Percentiles rank a stretch among this genome's conserved stretches.
Conservation (phyloP, 2,113 vertebrate species). For the Chionomys nivalis region DNA sequence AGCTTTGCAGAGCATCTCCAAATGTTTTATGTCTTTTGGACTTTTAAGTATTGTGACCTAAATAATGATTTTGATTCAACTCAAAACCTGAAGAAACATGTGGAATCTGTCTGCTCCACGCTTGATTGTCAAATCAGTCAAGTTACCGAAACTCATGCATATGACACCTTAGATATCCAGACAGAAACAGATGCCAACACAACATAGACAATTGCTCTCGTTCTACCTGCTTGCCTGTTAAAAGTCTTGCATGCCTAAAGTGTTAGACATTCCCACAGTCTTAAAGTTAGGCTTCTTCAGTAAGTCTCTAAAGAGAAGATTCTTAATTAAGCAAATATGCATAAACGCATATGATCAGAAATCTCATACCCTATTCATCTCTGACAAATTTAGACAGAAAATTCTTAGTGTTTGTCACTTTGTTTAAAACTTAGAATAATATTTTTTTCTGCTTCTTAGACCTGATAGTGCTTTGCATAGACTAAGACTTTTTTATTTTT, state of each 20-base stretch:
- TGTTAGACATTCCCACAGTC: not conserved
- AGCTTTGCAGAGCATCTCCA: not conserved
- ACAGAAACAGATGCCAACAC: not conserved
- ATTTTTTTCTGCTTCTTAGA: not conserved
- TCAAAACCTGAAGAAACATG: constrained; percentile 1
- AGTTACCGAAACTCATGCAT: not conserved
- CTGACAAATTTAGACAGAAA: constrained; percentile 1
- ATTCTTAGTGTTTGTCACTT: not conserved
- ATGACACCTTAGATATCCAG: not conserved
- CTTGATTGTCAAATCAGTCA: not conserved
- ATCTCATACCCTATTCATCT: not conserved
- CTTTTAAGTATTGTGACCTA: not conserved
- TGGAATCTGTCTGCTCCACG: not conserved
- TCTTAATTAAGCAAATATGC: not conserved
- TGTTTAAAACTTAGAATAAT: not conserved
- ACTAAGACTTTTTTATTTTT: not conserved
- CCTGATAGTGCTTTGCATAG: not conserved
- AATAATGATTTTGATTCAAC: not conserved
- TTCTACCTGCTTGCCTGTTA: not conserved
- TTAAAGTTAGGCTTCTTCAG: not conserved
- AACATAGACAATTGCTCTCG: not conserved
- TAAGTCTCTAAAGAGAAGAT: not conserved
- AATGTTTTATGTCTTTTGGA: not conserved
- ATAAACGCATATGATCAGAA: not conserved
- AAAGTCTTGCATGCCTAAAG: not conserved